These are phyloP conservation scores for Tokudaia muenninki DNA, from an alignment of 2,797 vertebrate species.

Conservation along the genomic window DNA sequence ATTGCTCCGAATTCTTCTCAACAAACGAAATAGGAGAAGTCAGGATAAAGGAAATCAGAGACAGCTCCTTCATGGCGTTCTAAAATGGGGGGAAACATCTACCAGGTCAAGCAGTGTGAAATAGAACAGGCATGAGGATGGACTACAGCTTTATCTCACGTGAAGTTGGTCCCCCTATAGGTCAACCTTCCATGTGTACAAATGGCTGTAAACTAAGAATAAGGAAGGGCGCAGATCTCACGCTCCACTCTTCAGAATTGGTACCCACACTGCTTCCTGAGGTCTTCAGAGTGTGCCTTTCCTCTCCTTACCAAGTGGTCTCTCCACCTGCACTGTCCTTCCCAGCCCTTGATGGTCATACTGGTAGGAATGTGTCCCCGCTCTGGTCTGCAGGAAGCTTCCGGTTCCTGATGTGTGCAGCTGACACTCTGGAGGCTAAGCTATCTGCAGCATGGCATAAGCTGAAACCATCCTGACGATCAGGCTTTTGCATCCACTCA, in stretches of 20 bases:
- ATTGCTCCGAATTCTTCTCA: not conserved
- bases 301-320: not conserved
- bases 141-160: not conserved
- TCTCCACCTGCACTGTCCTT: not conserved
- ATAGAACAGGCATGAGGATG: not conserved
- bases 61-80: not conserved
- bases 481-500: not conserved
- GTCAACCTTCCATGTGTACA: not conserved
- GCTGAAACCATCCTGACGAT: not conserved
- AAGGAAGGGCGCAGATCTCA: not conserved
- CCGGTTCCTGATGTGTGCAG: not conserved
- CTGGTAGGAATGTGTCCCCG: not conserved
- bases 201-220: not conserved
- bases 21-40: slow-evolving; percentile 22
- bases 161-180: not conserved
- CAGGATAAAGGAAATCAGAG: slow-evolving; percentile 29
- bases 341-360: not conserved
- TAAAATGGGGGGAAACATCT: not conserved
- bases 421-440: not conserved
- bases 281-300: not conserved
- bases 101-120: not conserved
- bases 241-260: not conserved
- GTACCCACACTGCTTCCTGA: not conserved
- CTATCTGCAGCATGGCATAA: not conserved
- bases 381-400: not conserved